phyloP scores from a whole-genome alignment of 2,113 vertebrate species.

The Herpetotheres cachinnans region DNA sequence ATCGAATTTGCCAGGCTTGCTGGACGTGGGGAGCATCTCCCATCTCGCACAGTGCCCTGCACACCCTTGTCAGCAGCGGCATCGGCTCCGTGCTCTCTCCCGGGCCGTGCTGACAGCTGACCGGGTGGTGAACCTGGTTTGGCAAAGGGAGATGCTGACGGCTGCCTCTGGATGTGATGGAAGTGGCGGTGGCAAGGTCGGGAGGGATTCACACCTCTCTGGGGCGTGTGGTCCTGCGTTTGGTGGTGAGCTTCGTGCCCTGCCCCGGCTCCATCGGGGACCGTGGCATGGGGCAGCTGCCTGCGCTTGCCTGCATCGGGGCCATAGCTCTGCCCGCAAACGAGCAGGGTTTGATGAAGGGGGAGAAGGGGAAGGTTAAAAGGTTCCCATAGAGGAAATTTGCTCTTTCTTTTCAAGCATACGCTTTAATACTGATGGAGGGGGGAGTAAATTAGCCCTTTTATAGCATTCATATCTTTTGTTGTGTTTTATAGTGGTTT shows the following conservation, averaged over 20 bases:
- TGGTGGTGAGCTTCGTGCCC: rapidly evolving
- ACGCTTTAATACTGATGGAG: not conserved
- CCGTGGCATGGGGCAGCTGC: rapidly evolving
- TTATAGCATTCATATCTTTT: not conserved
- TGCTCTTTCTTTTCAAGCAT: not conserved
- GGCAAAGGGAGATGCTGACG: not conserved
- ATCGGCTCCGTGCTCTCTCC: not conserved
- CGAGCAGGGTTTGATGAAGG: not conserved
- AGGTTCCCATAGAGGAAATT: not conserved
- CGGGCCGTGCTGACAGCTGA: rapidly evolving
- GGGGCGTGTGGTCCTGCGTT: rapidly evolving
- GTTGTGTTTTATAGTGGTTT: constrained; percentile 54
- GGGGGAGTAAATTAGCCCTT: constrained; percentile 29
- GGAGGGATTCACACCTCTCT: not conserved
- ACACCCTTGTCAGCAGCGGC: rapidly evolving
- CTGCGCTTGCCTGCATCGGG: not conserved
- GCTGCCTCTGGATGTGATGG: not conserved
- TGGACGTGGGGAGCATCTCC: not conserved
- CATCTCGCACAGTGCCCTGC: rapidly evolving
- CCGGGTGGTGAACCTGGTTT: not conserved
- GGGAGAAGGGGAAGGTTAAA: not conserved
- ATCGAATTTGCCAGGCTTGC: not conserved
- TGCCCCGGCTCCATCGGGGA: not conserved
- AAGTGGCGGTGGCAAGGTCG: too few relatives aligned
- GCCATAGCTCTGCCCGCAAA: not conserved